Conservation (phyloP, 2,797 vertebrate species). For the Aeoliscus strigatus region DNA sequence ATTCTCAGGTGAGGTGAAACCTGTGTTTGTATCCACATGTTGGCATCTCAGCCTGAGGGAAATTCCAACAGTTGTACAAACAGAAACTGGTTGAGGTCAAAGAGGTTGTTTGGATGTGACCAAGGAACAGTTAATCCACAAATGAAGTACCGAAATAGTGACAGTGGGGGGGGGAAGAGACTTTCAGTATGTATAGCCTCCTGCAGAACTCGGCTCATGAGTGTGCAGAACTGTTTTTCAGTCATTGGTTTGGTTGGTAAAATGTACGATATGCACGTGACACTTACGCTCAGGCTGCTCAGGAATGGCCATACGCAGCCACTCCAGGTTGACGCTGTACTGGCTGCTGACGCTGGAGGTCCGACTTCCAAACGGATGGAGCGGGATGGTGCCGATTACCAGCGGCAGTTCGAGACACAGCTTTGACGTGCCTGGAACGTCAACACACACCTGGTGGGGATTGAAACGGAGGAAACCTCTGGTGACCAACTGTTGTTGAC, state of each 20-base stretch:
- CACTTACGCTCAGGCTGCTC: slow-evolving; percentile 89
- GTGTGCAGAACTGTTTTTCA: too few species aligned
- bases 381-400: slow-evolving; percentile 91
- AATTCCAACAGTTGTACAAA: slow-evolving; percentile 9
- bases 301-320: slow-evolving; percentile 80
- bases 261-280: slow-evolving; percentile 5
- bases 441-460: slow-evolving; percentile 84
- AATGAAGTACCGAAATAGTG: too few species aligned
- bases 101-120: not conserved
- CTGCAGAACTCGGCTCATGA: too few species aligned
- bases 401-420: slow-evolving; percentile 89
- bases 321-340: slow-evolving; percentile 85
- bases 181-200: too few species aligned
- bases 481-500: not conserved
- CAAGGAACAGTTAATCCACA: not conserved
- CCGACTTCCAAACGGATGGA: slow-evolving; percentile 88
- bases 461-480: not conserved
- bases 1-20: slow-evolving; percentile 12
- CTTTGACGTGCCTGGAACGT: slow-evolving; percentile 91
- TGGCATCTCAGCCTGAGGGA: slow-evolving; percentile 1
- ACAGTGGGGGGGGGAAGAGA: too few species aligned
- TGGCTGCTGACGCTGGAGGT: slow-evolving; percentile 92
- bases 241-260: too few species aligned
- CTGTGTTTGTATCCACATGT: slow-evolving; percentile 6
- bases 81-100: not conserved